Conservation (phyloP, 2,797 vertebrate genomes). For the Cyclopterus lumpus region DNA sequence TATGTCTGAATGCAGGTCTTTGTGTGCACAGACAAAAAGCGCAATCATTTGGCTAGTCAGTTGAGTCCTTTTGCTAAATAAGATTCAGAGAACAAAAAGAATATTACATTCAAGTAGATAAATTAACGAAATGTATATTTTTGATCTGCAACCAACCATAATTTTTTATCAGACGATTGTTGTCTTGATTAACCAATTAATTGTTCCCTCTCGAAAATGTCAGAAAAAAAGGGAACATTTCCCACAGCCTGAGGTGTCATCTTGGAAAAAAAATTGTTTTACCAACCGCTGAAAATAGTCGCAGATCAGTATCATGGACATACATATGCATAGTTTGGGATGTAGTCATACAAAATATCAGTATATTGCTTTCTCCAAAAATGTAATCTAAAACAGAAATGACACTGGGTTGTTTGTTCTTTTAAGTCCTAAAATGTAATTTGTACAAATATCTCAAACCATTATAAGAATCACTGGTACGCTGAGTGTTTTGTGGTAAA, state of each 20-base stretch:
- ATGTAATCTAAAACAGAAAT: not conserved
- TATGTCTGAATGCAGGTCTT: not conserved
- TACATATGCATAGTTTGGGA: not conserved
- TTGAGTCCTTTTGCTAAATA: not conserved
- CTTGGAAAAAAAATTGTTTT: not conserved
- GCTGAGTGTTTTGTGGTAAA: conserved; percentile 15
- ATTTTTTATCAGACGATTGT: not conserved
- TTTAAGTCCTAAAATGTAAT: not conserved
- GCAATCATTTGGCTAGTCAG: not conserved
- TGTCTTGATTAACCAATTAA: not conserved
- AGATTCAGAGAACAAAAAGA: not conserved
- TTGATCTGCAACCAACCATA: not conserved
- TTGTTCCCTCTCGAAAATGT: not conserved
- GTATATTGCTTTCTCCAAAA: not conserved
- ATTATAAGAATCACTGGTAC: not conserved
- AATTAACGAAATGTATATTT: not conserved
- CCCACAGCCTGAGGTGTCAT: not conserved
- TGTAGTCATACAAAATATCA: not conserved
- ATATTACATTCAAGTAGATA: not conserved
- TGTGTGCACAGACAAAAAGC: not conserved
- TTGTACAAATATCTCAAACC: not conserved
- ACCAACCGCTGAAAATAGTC: not conserved
- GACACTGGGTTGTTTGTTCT: not conserved
- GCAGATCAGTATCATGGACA: not conserved
- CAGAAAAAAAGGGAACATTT: no score